A percentile compares a stretch with the other conserved stretches of the same genome.
phyloP scores from a whole-genome alignment of 2,888 invertebrate species.

The Ctena decussata region DNA sequence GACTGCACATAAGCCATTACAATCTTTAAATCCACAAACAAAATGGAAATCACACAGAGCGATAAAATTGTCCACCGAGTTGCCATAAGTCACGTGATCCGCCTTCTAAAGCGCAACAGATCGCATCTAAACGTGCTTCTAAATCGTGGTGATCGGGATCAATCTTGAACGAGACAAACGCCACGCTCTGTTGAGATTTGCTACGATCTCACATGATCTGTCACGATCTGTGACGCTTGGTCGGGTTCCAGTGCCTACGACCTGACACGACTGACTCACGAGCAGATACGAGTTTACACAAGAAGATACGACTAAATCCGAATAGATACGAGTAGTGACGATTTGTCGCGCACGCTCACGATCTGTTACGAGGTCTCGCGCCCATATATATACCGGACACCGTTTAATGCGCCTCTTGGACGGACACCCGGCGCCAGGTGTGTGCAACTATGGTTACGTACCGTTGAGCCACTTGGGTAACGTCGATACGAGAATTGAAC shows the following conservation, averaged over 20 bases:
- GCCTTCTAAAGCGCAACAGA: conserved; percentile 32
- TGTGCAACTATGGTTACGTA: too few species aligned
- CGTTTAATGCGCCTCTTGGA: background rate
- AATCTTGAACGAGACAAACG: conserved; percentile 21
- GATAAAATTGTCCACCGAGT: too few species aligned
- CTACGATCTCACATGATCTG: conserved; percentile 28
- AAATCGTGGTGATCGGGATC: conserved; percentile 28
- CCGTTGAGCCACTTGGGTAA: too few species aligned
- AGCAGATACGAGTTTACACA: conserved; percentile 16
- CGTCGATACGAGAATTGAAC: too few species aligned
- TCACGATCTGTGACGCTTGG: conserved; percentile 4
- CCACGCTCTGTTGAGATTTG: conserved; percentile 24
- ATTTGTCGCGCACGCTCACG: conserved; percentile 11
- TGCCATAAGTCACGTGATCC: too few species aligned
- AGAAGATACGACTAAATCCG: background rate
- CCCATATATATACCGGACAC: background rate
- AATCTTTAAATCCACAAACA: too few species aligned
- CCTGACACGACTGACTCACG: conserved; percentile 22
- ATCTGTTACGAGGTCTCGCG: conserved; percentile 5
- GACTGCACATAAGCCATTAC: too few species aligned
- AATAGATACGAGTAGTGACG: background rate
- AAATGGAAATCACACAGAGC: too few species aligned
- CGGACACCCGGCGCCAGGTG: too few species aligned
- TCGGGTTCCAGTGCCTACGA: background rate
- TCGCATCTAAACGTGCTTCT: conserved; percentile 18